These are phyloP conservation scores for Scolopax mira DNA, from an alignment of 2,113 vertebrate species.

Conservation along the genomic window DNA sequence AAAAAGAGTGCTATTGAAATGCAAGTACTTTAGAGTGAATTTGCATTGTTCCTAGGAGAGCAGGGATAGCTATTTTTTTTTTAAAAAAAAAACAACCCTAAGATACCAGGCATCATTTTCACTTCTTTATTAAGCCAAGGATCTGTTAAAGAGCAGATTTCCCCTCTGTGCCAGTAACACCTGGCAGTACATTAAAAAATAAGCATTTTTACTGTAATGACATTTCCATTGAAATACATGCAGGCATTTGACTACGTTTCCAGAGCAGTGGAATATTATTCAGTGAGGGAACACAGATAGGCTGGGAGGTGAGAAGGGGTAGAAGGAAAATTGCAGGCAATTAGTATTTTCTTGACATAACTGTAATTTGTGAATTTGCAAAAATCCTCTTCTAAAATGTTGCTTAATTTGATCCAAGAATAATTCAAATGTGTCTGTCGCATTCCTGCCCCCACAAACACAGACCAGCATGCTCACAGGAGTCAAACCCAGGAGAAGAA, in stretches of 20 bases:
- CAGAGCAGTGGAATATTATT: constrained; percentile 20
- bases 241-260: not conserved
- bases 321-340: constrained; percentile 19
- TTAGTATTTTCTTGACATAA: constrained; percentile 44
- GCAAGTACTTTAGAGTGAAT: constrained; percentile 7
- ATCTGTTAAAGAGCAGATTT: constrained; percentile 34
- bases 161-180: not conserved
- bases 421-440: not conserved
- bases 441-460: not conserved
- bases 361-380: constrained; percentile 13
- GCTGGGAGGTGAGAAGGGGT: not conserved
- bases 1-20: not conserved
- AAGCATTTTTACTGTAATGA: constrained; percentile 5
- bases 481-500: not conserved
- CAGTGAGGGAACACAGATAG: not conserved
- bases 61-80: not conserved
- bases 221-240: constrained; percentile 9
- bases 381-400: not conserved
- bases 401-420: not conserved
- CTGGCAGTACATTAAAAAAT: not conserved
- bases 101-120: constrained; percentile 47
- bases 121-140: constrained; percentile 41
- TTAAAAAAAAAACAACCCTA: not conserved
- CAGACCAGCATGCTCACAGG: fast-evolving
- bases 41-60: constrained; percentile 12